phyloP scores from a whole-genome alignment of 2,797 vertebrate species.

The Hypotaenidia okinawae region DNA sequence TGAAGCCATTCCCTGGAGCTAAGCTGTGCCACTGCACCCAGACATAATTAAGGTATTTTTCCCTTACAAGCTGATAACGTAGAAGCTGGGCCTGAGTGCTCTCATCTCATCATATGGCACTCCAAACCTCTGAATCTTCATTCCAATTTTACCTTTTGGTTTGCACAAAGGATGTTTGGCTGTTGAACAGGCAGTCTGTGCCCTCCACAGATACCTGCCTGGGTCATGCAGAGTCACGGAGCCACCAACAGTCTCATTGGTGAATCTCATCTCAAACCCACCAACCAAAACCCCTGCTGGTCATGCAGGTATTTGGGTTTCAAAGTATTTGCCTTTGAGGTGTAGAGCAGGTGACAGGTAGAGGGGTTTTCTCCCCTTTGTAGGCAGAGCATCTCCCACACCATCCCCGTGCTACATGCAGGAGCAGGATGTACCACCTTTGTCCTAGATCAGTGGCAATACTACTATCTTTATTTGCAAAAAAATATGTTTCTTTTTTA shows the following conservation, averaged over 20 bases:
- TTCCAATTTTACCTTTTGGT: background rate
- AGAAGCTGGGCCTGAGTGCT: background rate
- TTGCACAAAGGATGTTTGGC: background rate
- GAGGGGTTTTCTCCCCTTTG: too few species aligned
- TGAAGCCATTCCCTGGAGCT: background rate
- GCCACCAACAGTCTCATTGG: background rate
- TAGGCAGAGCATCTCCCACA: too few species aligned
- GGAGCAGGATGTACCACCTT: background rate
- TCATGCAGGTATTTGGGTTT: background rate
- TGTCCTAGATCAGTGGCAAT: background rate
- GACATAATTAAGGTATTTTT: background rate
- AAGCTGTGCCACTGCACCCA: background rate
- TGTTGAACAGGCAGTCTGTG: accelerated
- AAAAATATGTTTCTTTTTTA: background rate
- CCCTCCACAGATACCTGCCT: background rate
- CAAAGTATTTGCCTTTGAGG: background rate
- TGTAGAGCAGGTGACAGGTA: background rate
- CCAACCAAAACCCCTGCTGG: background rate
- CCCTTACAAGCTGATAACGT: background rate
- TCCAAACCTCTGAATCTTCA: background rate
- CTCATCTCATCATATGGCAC: background rate
- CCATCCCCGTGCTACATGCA: background rate
- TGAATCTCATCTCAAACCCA: background rate
- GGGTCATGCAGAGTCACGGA: background rate
- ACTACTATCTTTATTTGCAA: background rate